A percentile compares a stretch with the other conserved stretches of the same genome.
Evolutionary conservation across 2,113 vertebrate genomes (phyloP).

Genomic region (Phodopus roborovskii): DNA sequence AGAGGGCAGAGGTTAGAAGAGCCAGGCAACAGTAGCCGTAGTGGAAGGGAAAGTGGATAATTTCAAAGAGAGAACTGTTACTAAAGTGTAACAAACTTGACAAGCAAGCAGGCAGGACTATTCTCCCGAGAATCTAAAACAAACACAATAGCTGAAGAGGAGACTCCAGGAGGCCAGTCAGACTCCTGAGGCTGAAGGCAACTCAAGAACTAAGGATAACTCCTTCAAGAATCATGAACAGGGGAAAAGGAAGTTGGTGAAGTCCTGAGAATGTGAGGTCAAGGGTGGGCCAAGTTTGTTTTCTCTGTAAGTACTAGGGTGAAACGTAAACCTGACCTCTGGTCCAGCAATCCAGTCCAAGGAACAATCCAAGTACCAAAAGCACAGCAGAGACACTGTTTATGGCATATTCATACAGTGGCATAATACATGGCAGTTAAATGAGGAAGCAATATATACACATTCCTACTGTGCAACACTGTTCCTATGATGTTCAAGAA

Average conservation of each 20-base stretch:
- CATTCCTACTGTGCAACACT: neutral
- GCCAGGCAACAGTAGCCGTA: neutral
- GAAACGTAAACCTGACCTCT: neutral
- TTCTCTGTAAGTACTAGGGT: slow-evolving; percentile 5
- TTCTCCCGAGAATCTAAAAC: neutral
- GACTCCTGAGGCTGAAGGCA: slow-evolving; percentile 17
- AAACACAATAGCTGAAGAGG: neutral
- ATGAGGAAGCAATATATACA: neutral
- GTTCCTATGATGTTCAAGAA: slow-evolving; percentile 8
- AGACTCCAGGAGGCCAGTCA: neutral
- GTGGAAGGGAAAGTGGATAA: neutral
- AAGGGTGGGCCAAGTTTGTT: neutral
- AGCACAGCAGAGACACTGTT: neutral
- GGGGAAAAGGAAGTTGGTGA: neutral
- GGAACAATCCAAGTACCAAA: neutral
- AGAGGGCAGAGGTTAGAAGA: neutral
- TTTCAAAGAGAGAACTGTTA: neutral
- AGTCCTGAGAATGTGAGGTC: neutral
- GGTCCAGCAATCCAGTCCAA: neutral
- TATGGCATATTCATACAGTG: neutral
- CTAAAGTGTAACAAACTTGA: slow-evolving; percentile 5
- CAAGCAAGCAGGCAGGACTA: neutral
- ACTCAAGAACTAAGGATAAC: slow-evolving; percentile 32
- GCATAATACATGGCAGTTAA: neutral
- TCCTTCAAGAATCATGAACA: slow-evolving; percentile 8